These are phyloP conservation scores for Lamellibrachia satsuma DNA, from an alignment of 2,888 invertebrate species.

Conservation along the genomic window DNA sequence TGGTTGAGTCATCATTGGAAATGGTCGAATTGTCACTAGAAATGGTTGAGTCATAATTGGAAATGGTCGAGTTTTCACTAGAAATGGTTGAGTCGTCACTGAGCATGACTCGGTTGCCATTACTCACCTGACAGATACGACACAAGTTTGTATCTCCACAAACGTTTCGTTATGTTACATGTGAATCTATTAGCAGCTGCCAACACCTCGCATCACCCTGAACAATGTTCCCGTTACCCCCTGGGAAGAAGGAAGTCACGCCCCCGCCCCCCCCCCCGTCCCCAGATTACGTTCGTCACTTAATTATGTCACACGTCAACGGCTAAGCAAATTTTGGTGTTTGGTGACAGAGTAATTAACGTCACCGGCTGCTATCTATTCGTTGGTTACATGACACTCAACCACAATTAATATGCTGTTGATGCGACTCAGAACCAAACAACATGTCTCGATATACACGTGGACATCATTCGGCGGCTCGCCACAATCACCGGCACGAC, in stretches of 20 bases:
- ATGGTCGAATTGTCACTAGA: not conserved
- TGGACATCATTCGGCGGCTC: not conserved
- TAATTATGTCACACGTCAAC: not conserved
- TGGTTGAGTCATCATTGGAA: not conserved
- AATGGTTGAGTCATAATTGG: not conserved
- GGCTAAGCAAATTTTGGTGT: not conserved
- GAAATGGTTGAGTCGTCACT: no score
- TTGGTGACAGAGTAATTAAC: not conserved
- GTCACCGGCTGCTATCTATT: not conserved
- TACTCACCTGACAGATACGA: no score
- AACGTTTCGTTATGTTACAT: no score
- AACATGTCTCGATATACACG: not conserved
- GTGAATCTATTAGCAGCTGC: not conserved
- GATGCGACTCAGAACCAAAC: not conserved
- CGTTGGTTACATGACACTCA: not conserved
- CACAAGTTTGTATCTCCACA: not conserved
- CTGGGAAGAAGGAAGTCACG: not conserved
- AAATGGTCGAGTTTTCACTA: no score
- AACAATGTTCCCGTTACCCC: not conserved
- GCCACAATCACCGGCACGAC: not conserved
- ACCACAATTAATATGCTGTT: not conserved
- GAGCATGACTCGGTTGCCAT: no score
- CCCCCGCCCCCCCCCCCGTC: not conserved
- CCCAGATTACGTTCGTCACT: not conserved
- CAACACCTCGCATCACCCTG: not conserved